Conservation (phyloP, 2,888 invertebrate genomes). For the Brachycybe producta region DNA sequence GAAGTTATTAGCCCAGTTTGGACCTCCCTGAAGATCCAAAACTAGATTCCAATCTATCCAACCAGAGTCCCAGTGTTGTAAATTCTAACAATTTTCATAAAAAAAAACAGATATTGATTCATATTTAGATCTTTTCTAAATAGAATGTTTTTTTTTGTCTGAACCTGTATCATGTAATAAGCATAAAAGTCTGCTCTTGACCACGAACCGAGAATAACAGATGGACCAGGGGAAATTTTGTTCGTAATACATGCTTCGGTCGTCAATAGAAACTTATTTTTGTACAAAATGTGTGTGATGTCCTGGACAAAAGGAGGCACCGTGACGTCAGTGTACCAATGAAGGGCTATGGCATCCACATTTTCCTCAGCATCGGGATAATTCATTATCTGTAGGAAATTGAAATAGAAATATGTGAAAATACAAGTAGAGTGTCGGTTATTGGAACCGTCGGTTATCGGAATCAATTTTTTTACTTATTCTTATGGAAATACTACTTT, state of each 20-base stretch:
- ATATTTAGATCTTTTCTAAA: too few species aligned
- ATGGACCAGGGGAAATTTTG: conserved; percentile 21
- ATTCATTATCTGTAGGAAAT: too few species aligned
- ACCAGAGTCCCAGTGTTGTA: conserved; percentile 59
- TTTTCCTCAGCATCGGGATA: conserved; percentile 42
- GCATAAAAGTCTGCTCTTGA: conserved; percentile 52
- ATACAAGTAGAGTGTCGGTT: too few species aligned
- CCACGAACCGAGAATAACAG: conserved; percentile 64
- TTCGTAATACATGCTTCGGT: conserved; percentile 68
- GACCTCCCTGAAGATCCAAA: conserved; percentile 58
- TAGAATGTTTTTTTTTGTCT: too few species aligned
- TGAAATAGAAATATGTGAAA: too few species aligned
- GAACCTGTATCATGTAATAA: conserved; percentile 49
- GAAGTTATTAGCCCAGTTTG: conserved; percentile 62
- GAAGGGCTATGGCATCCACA: conserved; percentile 62
- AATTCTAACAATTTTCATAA: conserved; percentile 45
- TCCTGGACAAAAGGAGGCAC: conserved; percentile 46
- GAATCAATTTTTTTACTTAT: too few species aligned
- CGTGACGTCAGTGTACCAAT: conserved; percentile 63
- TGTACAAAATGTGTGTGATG: conserved; percentile 44
- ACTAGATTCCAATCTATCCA: conserved; percentile 89
- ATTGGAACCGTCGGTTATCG: too few species aligned
- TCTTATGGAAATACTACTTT: too few species aligned
- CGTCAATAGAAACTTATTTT: conserved; percentile 55
- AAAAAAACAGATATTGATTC: too few species aligned